Conservation (phyloP, 1,140 invertebrate species). For the Macrotrachela quadricornifera region DNA sequence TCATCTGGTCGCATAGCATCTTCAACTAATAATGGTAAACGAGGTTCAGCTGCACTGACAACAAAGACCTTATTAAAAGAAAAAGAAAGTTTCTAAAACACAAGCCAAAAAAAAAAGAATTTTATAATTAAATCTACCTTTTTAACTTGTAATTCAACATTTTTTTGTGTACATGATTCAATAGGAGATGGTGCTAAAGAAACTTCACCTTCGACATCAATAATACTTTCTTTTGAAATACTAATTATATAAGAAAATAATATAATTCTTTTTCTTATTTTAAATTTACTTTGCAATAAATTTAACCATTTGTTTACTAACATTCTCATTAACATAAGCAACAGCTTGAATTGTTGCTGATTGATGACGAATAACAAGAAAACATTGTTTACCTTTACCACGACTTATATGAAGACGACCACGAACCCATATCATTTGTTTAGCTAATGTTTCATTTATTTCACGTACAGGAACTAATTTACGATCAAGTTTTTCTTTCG, state of each 20-base stretch:
- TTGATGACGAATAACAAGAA: conserved; percentile 72
- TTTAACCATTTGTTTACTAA: conserved; percentile 90
- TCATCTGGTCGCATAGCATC: conserved; percentile 60
- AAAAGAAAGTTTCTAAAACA: no score
- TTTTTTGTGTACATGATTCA: conserved; percentile 65
- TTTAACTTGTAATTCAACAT: conserved; percentile 56
- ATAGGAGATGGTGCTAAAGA: conserved; percentile 50
- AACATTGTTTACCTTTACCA: conserved; percentile 84
- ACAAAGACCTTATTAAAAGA: conserved; percentile 42
- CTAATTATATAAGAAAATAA: not conserved
- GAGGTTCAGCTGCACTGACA: conserved; percentile 57
- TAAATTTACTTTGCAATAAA: conserved; percentile 58
- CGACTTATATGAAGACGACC: conserved; percentile 71
- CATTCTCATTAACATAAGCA: conserved; percentile 51
- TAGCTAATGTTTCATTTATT: conserved; percentile 34
- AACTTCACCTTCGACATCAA: conserved; percentile 66
- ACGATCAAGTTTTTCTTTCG: conserved; percentile 41
- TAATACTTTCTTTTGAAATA: conserved; percentile 74
- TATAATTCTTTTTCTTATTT: not conserved
- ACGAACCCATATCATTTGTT: conserved; percentile 50
- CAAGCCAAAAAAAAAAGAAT: no score
- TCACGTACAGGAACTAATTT: conserved; percentile 40
- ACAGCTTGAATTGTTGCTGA: conserved; percentile 75
- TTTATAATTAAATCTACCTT: no score
- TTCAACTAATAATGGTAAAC: conserved; percentile 78